A percentile compares a stretch with the other conserved stretches of the same genome.
These are phyloP conservation scores for Eremophila alpestris DNA, from an alignment of 2,797 vertebrate species.

Conservation along the genomic window DNA sequence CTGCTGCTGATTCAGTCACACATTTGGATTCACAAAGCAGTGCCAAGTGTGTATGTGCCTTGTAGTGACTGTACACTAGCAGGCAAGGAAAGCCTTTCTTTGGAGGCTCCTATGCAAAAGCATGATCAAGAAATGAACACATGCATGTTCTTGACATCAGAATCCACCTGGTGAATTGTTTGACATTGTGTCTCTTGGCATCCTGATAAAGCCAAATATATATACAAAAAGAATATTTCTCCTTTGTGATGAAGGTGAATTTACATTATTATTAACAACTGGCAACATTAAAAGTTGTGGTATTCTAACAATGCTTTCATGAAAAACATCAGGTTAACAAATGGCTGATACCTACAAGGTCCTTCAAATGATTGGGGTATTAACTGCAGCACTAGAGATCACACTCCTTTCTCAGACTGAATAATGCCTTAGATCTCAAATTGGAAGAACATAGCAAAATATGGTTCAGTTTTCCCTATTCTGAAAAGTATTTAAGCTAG, in stretches of 20 bases:
- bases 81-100: background rate
- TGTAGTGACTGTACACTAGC: background rate
- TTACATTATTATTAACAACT: background rate
- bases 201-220: background rate
- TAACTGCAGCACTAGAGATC: background rate
- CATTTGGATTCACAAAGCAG: background rate
- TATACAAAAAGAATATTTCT: background rate
- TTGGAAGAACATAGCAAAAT: background rate
- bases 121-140: background rate
- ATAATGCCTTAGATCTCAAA: background rate
- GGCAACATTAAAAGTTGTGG: background rate
- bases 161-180: background rate
- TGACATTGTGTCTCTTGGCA: background rate
- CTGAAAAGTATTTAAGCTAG: background rate
- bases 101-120: background rate
- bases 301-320: background rate
- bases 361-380: background rate
- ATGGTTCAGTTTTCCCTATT: background rate
- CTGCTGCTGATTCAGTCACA: background rate
- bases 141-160: background rate
- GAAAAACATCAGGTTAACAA: background rate
- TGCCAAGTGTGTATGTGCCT: background rate
- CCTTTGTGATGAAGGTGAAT: background rate
- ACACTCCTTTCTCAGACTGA: background rate
- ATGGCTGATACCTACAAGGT: background rate